Conservation (phyloP, 2,797 vertebrate species). For the Mormyrops attenuatus region DNA sequence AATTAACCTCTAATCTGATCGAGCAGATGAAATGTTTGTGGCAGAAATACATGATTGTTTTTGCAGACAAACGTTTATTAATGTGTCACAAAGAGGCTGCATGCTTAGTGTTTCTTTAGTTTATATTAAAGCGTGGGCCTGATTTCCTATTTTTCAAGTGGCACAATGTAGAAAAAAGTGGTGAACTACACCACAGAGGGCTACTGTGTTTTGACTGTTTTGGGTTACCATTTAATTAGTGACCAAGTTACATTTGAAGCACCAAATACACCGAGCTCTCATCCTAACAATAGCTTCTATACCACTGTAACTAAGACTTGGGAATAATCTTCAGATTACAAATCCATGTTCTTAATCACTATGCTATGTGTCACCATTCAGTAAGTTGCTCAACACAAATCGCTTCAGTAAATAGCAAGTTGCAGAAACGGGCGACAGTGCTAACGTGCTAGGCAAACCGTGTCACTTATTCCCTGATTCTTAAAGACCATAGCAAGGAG, state of each 20-base stretch:
- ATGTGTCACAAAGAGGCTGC: background rate
- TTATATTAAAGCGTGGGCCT: background rate
- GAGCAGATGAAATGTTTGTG: background rate
- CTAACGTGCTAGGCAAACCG: background rate
- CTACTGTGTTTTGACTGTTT: background rate
- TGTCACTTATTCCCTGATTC: background rate
- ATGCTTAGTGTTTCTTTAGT: background rate
- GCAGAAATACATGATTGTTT: conserved; percentile 8
- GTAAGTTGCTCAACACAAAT: background rate
- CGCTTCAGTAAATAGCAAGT: background rate
- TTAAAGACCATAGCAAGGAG: background rate
- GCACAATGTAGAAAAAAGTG: background rate
- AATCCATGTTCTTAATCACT: background rate
- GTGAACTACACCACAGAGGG: background rate
- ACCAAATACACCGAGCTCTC: background rate
- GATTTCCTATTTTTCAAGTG: background rate
- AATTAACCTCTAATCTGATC: conserved; percentile 5
- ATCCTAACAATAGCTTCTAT: background rate
- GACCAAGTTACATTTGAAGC: background rate
- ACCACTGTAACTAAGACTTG: background rate
- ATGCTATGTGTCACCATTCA: background rate
- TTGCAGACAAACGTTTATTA: background rate
- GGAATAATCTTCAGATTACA: background rate
- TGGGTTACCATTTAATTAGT: background rate
- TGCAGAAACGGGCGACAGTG: background rate